Evolutionary conservation across 1,140 invertebrate genomes (phyloP), one percentile per base, ranked within the genome.

Genomic region (Archivesica marissinica): DNA sequence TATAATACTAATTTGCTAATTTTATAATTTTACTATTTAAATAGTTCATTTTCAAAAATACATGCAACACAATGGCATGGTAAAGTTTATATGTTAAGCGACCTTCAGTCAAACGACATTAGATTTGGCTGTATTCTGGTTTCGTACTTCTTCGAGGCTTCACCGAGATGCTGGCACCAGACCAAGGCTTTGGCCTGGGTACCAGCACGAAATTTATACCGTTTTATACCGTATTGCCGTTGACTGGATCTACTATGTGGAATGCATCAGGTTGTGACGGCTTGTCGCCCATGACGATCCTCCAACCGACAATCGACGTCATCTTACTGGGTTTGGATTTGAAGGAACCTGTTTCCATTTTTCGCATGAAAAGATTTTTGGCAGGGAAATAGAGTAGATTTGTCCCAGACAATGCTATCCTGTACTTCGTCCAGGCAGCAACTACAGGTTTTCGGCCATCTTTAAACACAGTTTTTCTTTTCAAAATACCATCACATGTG

Each of bases 401-500:
- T 61, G 97, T 96, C 9, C 96, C 96, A 95, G 97, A 97, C 25
- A 98, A 95, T 92, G 98, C 96, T n/a, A 98, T 94, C 97, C 97
- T 98, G 92, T 98, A 98, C 59, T 97, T 95, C 91, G 98, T 97
- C 98, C 98, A 98, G 0, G 97, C 96, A 0, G 97, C 95, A 23
- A 95, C 96, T 0, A 97, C 96, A 61, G 97, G 97, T 94, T 98
- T 98, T 79, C 96, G 96, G 9, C 97, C 97, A 86, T 98, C 97
- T 93, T 98, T 98, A 61, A 98, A 94, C 54, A 98, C 94, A 0
- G 97, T 97, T 94, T 98, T 98, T 66, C 97, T 95, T 77, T 96
- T 94, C 11, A 98, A 95, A 91, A 96, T 97, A 28, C 98, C 97
- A 94, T 98, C 96, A 94, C 96, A 94, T 3, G 91, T 91, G 84